These are phyloP conservation scores for Pachypsylla venusta DNA, from an alignment of 1,140 invertebrate species.

Conservation along the genomic window DNA sequence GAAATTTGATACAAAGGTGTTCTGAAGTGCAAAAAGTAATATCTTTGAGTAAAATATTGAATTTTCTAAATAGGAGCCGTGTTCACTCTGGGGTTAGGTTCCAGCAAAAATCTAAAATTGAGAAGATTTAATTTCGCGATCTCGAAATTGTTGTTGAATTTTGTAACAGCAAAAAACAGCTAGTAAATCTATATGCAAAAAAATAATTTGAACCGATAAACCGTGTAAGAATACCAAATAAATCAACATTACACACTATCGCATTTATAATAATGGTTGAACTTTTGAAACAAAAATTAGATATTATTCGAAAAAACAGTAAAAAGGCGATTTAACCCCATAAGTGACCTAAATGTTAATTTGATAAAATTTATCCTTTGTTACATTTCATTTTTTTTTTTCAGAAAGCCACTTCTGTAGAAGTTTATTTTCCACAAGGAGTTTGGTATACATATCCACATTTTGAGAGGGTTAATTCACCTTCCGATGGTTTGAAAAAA, in stretches of 20 bases:
- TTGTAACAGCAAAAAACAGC: too few species aligned
- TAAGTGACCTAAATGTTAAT: background rate
- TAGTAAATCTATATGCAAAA: too few species aligned
- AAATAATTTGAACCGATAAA: too few species aligned
- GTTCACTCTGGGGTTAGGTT: too few species aligned
- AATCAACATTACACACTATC: background rate
- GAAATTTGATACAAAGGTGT: too few species aligned
- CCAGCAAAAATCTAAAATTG: too few species aligned
- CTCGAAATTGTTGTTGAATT: too few species aligned
- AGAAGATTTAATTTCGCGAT: too few species aligned
- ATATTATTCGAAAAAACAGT: background rate
- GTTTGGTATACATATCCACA: conserved; percentile 57
- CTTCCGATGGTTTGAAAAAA: conserved; percentile 35
- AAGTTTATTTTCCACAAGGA: conserved; percentile 50
- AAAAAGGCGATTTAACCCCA: background rate
- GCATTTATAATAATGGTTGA: background rate
- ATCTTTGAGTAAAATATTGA: too few species aligned
- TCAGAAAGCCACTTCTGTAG: conserved; percentile 32
- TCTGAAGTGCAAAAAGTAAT: too few species aligned
- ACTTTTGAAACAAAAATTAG: background rate
- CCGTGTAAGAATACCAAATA: background rate
- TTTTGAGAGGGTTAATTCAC: conserved; percentile 27
- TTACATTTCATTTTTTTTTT: conserved; percentile 10
- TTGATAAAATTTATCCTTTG: conserved; percentile 21
- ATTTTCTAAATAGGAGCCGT: too few species aligned